phyloP scores from a whole-genome alignment of 30 jellyfish, hydroid and myxozoan genomes.

The Catostylus mosaicus region DNA sequence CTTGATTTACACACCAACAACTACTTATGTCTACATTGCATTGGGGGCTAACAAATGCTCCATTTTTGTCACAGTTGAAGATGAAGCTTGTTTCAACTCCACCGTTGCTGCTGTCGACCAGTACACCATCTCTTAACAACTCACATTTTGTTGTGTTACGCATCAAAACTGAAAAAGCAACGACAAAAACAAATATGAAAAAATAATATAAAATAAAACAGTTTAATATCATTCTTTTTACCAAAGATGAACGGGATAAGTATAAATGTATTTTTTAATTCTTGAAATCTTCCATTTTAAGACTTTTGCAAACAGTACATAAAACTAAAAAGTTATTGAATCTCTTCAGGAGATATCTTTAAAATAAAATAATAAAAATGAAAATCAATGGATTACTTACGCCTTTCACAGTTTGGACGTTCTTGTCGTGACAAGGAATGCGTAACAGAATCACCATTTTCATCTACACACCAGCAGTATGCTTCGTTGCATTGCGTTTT shows the following conservation, averaged over 20 bases:
- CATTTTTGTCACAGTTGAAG: conserved; percentile 47
- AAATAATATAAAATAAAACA: no score
- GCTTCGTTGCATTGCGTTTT: conserved; percentile 86
- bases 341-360: no score
- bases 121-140: conserved; percentile 8
- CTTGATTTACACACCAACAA: conserved; percentile 69
- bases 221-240: no score
- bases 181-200: no score
- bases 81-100: neutral
- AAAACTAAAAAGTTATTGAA: no score
- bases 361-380: no score
- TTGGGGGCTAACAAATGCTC: conserved; percentile 31
- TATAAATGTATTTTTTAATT: no score
- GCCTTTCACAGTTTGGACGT: conserved; percentile 53
- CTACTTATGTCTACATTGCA: conserved; percentile 27
- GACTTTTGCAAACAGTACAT: no score
- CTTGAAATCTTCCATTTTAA: no score
- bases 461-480: conserved; percentile 90
- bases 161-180: neutral
- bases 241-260: no score
- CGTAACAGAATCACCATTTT: conserved; percentile 63
- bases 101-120: neutral
- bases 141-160: conserved; percentile 51
- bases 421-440: conserved; percentile 60
- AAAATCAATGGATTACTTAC: no score